Conservation (phyloP, 2,113 vertebrate genomes). For the Hydrolagus affinis region DNA sequence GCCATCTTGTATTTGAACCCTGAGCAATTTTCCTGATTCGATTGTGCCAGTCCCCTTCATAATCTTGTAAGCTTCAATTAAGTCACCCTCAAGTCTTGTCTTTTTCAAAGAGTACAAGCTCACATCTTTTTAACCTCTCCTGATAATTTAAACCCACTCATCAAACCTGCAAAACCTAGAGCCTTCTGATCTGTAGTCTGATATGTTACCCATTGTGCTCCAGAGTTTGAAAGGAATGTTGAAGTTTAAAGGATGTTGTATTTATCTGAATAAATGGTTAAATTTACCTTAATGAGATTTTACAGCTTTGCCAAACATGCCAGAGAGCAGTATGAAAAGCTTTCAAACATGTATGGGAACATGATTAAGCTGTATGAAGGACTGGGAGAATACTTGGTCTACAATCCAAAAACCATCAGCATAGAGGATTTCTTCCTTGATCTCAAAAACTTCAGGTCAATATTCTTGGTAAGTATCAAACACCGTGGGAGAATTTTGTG, state of each 20-base stretch:
- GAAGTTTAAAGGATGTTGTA: conserved; percentile 49
- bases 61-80: too few species aligned
- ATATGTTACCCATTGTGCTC: not conserved
- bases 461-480: conserved; percentile 80
- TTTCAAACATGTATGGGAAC: conserved; percentile 88
- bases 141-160: too few species aligned
- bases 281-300: conserved; percentile 64
- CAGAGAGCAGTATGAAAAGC: conserved; percentile 85
- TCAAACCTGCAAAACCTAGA: too few species aligned
- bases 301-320: conserved; percentile 83
- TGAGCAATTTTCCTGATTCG: too few species aligned
- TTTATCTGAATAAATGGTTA: conserved; percentile 40
- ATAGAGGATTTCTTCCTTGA: conserved; percentile 92
- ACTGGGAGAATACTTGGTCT: conserved; percentile 81
- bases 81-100: too few species aligned
- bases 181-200: too few species aligned
- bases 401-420: conserved; percentile 73
- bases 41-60: too few species aligned
- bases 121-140: too few species aligned
- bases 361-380: conserved; percentile 89
- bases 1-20: too few species aligned
- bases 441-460: conserved; percentile 74
- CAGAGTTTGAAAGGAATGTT: conserved; percentile 47
- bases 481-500: not conserved
- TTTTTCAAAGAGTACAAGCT: too few species aligned